Evolutionary conservation across 2,113 vertebrate species (phyloP).

Genomic region (Catagonus wagneri): DNA sequence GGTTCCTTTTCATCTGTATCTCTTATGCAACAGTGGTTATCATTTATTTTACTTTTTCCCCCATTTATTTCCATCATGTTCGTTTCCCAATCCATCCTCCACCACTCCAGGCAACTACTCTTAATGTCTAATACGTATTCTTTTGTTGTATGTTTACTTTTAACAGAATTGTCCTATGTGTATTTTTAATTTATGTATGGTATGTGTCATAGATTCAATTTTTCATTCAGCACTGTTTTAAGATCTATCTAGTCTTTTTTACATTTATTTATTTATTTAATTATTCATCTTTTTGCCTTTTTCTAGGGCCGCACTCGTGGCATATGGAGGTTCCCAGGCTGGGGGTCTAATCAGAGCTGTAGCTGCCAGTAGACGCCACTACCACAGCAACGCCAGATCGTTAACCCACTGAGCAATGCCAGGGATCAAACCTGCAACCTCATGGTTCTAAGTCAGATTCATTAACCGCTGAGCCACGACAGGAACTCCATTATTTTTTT

Average conservation of each 20-base stretch:
- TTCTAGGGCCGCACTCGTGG: no score
- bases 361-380: no score
- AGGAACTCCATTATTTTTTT: no score
- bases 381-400: no score
- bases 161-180: neutral
- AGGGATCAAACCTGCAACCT: no score
- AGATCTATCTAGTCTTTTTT: neutral
- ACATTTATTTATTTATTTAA: no score
- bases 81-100: neutral
- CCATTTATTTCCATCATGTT: neutral
- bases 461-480: no score
- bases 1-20: neutral
- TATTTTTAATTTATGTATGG: neutral
- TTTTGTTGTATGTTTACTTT: neutral
- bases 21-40: neutral
- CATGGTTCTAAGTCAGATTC: no score
- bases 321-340: no score
- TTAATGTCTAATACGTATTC: neutral
- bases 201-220: neutral
- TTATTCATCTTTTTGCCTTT: no score
- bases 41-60: conserved; percentile 6
- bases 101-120: neutral
- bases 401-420: no score
- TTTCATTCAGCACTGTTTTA: conserved; percentile 29
- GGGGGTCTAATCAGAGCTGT: no score